These are phyloP conservation scores for Buceros bicornis DNA, from an alignment of 2,797 vertebrate species.

Conservation along the genomic window DNA sequence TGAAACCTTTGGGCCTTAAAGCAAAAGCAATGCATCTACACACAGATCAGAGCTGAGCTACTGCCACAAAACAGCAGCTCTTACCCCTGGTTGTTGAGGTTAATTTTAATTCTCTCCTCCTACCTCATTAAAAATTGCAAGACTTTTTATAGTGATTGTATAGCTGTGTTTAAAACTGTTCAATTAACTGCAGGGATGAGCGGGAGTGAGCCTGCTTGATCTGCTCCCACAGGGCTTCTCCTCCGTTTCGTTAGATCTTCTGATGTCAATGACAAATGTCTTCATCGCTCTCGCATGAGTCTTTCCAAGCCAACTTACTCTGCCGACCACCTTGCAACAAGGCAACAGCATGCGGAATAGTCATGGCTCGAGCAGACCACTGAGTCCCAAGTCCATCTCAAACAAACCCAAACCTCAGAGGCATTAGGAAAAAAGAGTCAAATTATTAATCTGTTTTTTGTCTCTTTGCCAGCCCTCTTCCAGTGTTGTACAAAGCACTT, in stretches of 20 bases:
- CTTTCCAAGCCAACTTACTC: neutral
- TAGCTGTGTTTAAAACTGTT: conserved; percentile 25
- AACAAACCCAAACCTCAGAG: neutral
- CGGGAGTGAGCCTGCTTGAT: neutral
- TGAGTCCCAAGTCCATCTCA: neutral
- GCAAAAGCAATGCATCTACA: neutral
- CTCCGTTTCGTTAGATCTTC: neutral
- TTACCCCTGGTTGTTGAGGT: neutral
- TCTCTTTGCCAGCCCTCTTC: neutral
- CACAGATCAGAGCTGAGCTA: neutral
- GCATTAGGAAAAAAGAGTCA: neutral
- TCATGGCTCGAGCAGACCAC: neutral
- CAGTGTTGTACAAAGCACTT: neutral
- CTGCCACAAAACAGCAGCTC: neutral
- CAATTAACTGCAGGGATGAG: neutral
- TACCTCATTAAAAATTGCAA: conserved; percentile 3
- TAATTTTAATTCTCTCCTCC: conserved; percentile 23
- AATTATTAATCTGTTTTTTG: neutral
- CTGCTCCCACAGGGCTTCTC: conserved; percentile 1
- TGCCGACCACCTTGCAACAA: neutral
- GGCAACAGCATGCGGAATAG: neutral
- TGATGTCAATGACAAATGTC: neutral
- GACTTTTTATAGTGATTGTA: neutral
- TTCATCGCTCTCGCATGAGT: neutral
- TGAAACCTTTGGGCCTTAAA: neutral